phyloP scores from a whole-genome alignment of 2,113 vertebrate genomes.

The Myotis yumanensis region DNA sequence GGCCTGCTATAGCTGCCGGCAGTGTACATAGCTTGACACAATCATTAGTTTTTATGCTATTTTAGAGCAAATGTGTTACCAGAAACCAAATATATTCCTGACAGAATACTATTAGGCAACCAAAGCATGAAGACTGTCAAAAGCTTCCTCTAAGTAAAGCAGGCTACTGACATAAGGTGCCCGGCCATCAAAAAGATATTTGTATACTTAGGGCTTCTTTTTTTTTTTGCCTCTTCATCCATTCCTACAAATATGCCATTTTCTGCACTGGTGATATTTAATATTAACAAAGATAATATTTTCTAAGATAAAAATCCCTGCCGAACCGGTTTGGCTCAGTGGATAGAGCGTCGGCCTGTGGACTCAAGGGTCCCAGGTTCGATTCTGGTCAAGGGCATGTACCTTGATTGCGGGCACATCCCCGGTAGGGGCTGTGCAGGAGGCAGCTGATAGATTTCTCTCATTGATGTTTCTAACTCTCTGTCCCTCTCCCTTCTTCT shows the following conservation, averaged over 20 bases:
- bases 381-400: too few species aligned
- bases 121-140: slow-evolving; percentile 78
- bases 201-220: background rate
- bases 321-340: too few species aligned
- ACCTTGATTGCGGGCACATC: too few species aligned
- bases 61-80: slow-evolving; percentile 84
- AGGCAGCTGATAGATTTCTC: too few species aligned
- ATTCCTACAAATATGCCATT: background rate
- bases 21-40: slow-evolving; percentile 77
- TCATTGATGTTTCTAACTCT: too few species aligned
- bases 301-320: background rate
- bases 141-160: slow-evolving; percentile 69
- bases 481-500: too few species aligned
- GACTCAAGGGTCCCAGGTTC: too few species aligned
- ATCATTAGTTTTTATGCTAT: slow-evolving; percentile 85
- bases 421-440: too few species aligned
- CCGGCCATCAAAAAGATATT: slow-evolving; percentile 53
- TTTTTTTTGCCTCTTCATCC: background rate
- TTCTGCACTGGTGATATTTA: background rate
- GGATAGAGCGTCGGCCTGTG: too few species aligned
- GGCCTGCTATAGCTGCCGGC: slow-evolving; percentile 78
- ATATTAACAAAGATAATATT: background rate
- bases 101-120: slow-evolving; percentile 80
- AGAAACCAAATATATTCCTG: slow-evolving; percentile 84
- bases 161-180: slow-evolving; percentile 66